These are phyloP conservation scores for Nomada ruficornis DNA, from an alignment of 2,888 invertebrate species.

Conservation along the genomic window DNA sequence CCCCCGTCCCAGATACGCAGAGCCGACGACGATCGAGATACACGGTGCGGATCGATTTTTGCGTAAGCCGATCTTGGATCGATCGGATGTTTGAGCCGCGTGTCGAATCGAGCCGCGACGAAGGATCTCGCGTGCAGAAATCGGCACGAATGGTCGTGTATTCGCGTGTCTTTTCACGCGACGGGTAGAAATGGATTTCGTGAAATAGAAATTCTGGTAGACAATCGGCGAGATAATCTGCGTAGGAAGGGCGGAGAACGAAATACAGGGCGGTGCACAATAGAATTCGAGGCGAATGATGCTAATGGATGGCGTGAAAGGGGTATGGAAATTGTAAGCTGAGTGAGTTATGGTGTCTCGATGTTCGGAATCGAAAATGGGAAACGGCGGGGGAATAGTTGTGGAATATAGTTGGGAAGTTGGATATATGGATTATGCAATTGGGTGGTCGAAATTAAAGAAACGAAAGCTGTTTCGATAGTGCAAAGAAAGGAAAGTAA, in stretches of 20 bases:
- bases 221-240: neutral
- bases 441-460: too few species aligned
- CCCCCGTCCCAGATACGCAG: constrained; percentile 56
- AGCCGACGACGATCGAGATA: constrained; percentile 37
- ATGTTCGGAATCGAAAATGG: constrained; percentile 11
- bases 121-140: neutral
- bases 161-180: neutral
- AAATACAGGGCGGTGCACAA: neutral
- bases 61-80: constrained; percentile 20
- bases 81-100: neutral
- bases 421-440: too few species aligned
- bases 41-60: constrained; percentile 1
- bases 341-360: constrained; percentile 6
- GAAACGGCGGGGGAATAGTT: too few species aligned
- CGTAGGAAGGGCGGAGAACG: neutral
- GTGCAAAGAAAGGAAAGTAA: too few species aligned
- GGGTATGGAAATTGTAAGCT: constrained; percentile 10
- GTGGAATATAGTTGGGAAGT: too few species aligned
- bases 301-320: constrained; percentile 25
- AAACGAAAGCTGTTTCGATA: too few species aligned
- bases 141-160: neutral
- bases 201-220: neutral
- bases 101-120: neutral
- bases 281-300: constrained; percentile 19
- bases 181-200: too few species aligned